phyloP scores from a whole-genome alignment of 2,797 vertebrate genomes.

The Scleropages formosus region DNA sequence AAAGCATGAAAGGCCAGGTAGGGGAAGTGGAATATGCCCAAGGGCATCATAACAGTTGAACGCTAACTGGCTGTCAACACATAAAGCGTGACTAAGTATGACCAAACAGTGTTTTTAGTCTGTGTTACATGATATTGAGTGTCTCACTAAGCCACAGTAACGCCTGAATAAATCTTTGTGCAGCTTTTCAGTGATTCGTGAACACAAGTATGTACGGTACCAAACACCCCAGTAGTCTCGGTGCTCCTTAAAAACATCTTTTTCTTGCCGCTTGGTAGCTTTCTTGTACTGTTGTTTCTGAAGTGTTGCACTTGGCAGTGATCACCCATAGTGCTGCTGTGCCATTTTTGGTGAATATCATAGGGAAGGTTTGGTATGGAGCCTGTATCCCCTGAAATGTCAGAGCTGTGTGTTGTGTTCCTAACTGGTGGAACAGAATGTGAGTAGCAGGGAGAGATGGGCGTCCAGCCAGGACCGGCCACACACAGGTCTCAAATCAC shows the following conservation, averaged over 20 bases:
- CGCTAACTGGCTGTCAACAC: slow-evolving; percentile 62
- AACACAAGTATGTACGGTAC: background rate
- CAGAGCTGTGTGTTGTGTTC: slow-evolving; percentile 36
- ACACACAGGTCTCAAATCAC: slow-evolving; percentile 64
- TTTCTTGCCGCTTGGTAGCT: no score
- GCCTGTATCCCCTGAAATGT: slow-evolving; percentile 53
- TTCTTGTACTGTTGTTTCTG: background rate
- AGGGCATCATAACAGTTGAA: slow-evolving; percentile 59
- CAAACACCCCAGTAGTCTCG: no score
- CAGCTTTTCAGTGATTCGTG: slow-evolving; percentile 6
- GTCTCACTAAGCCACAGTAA: slow-evolving; percentile 62
- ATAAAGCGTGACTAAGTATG: slow-evolving; percentile 52
- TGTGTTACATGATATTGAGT: slow-evolving; percentile 61
- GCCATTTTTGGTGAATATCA: slow-evolving; percentile 40
- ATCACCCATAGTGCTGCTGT: slow-evolving; percentile 50
- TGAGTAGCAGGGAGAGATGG: slow-evolving; percentile 53
- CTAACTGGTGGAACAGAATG: slow-evolving; percentile 63
- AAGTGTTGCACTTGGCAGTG: slow-evolving; percentile 43
- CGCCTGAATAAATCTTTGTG: slow-evolving; percentile 35
- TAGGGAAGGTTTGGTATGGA: slow-evolving; percentile 37
- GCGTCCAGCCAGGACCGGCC: slow-evolving; percentile 55
- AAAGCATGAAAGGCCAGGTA: slow-evolving; percentile 36
- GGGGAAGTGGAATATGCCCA: slow-evolving; percentile 57
- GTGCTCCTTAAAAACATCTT: background rate
- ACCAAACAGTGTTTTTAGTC: slow-evolving; percentile 52